A percentile compares a stretch with the other conserved stretches of the same genome.
Evolutionary conservation across 2,113 vertebrate genomes (phyloP).

Genomic region (Strix aluco): DNA sequence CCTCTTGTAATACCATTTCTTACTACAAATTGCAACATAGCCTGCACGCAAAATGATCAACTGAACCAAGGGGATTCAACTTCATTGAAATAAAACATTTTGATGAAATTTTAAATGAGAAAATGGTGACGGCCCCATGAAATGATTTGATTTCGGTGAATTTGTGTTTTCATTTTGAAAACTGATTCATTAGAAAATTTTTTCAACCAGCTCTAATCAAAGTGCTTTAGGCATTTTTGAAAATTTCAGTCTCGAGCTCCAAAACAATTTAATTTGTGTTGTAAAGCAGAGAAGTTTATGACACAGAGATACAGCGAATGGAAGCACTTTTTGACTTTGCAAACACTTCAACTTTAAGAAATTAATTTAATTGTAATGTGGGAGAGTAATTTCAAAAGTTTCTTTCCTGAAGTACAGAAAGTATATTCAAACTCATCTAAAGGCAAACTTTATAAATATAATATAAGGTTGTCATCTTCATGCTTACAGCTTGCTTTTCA

Average conservation of each 20-base stretch:
- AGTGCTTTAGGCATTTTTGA: constrained; percentile 26
- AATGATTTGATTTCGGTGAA: constrained; percentile 8
- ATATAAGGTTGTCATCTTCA: constrained; percentile 63
- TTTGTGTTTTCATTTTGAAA: constrained; percentile 1
- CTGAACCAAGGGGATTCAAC: neutral
- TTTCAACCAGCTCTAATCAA: constrained; percentile 41
- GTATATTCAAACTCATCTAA: constrained; percentile 47
- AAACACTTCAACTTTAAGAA: constrained; percentile 60
- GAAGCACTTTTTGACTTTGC: constrained; percentile 27
- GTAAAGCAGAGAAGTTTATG: constrained; percentile 9
- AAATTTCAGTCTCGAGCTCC: constrained; percentile 21
- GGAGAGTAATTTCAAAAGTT: constrained; percentile 68
- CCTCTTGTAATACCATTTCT: accelerated
- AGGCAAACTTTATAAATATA: constrained; percentile 65
- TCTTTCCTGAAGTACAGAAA: constrained; percentile 38
- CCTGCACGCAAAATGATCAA: accelerated
- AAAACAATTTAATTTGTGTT: constrained; percentile 39
- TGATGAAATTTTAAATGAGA: constrained; percentile 34
- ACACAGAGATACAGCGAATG: constrained; percentile 22
- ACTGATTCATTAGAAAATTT: constrained; percentile 28
- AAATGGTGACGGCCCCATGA: neutral
- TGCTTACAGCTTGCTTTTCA: constrained; percentile 7
- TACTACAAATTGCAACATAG: neutral
- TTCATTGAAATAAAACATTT: neutral
- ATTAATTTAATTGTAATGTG: constrained; percentile 67